Percentiles rank a stretch among this genome's conserved stretches.
Evolutionary conservation across 2,797 vertebrate genomes (phyloP).

Genomic region (Acrossocheilus fasciatus): DNA sequence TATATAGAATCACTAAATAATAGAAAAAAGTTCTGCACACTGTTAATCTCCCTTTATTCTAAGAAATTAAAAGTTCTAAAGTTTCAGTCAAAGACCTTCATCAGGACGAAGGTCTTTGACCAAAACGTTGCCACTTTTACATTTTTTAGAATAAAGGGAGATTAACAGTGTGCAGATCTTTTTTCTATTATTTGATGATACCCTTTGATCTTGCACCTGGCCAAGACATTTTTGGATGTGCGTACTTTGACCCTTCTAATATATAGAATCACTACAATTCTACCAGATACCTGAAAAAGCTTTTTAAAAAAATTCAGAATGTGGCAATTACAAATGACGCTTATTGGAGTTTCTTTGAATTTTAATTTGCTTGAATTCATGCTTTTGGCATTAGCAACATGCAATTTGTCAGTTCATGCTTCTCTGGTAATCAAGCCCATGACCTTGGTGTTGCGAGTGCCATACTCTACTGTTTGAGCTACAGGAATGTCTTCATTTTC

Average conservation of each 20-base stretch:
- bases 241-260: too few species aligned
- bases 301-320: neutral
- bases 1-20: neutral
- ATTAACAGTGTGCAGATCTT: too few species aligned
- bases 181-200: too few species aligned
- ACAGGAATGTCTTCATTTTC: neutral
- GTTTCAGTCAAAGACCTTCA: too few species aligned
- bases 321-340: neutral
- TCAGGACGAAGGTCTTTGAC: too few species aligned
- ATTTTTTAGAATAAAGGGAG: too few species aligned
- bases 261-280: neutral
- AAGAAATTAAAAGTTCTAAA: too few species aligned
- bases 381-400: neutral
- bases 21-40: too few species aligned
- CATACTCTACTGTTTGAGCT: neutral
- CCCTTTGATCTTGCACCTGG: too few species aligned
- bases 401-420: neutral
- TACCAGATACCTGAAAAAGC: neutral
- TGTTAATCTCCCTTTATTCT: too few species aligned
- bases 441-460: neutral
- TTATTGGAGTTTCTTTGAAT: neutral
- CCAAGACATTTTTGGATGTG: too few species aligned
- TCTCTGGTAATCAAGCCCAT: neutral
- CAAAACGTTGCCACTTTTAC: too few species aligned
- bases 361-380: neutral